Evolutionary conservation across 1,140 invertebrate genomes (phyloP).

Genomic region (Laupala kohalensis): DNA sequence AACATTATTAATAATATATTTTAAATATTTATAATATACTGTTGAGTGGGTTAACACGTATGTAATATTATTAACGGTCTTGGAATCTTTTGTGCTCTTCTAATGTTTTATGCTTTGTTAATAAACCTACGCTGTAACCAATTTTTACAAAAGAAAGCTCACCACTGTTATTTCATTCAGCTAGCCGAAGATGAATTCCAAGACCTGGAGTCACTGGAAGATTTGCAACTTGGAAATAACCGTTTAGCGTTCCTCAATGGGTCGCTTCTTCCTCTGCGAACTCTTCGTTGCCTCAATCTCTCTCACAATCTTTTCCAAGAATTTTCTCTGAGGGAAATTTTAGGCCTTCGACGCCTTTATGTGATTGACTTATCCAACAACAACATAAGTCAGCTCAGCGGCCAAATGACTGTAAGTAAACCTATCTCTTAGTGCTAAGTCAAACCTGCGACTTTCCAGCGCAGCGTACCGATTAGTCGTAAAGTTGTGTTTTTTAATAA

Average conservation of each 20-base stretch:
- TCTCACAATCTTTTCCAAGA: slow-evolving; percentile 59
- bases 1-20: too few species aligned
- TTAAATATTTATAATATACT: too few species aligned
- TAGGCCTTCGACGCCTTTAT: slow-evolving; percentile 48
- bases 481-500: too few species aligned
- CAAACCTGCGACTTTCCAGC: too few species aligned
- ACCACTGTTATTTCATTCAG: slow-evolving; percentile 29
- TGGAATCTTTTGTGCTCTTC: too few species aligned
- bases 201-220: slow-evolving; percentile 47
- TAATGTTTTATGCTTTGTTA: too few species aligned
- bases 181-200: slow-evolving; percentile 59
- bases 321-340: slow-evolving; percentile 62
- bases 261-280: slow-evolving; percentile 50
- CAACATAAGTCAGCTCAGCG: slow-evolving; percentile 47
- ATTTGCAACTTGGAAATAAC: slow-evolving; percentile 54
- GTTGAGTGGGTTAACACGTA: too few species aligned
- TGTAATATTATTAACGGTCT: too few species aligned
- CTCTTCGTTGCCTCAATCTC: slow-evolving; percentile 52
- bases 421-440: too few species aligned
- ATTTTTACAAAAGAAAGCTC: too few species aligned
- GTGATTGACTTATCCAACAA: slow-evolving; percentile 62
- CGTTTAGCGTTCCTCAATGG: slow-evolving; percentile 41
- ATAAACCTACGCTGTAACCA: too few species aligned
- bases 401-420: slow-evolving; percentile 46
- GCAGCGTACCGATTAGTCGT: too few species aligned